Percentiles rank a stretch among this genome's conserved stretches.
phyloP scores from a whole-genome alignment of 2,113 vertebrate genomes.

The Centropus unirufus region DNA sequence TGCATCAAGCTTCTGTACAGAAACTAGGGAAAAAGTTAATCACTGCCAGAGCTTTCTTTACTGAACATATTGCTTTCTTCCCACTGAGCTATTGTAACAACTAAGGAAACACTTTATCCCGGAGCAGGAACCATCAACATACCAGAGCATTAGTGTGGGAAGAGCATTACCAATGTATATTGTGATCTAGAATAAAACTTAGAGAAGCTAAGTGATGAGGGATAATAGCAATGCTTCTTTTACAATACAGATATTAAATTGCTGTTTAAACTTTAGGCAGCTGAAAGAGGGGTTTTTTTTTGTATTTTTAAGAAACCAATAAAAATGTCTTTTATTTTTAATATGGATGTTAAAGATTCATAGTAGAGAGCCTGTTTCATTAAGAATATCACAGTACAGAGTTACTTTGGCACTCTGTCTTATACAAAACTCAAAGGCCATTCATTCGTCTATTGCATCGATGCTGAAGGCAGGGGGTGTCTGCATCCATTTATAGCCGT shows the following conservation, averaged over 20 bases:
- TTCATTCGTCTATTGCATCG: rapidly evolving
- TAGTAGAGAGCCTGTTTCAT: neutral
- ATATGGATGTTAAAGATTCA: neutral
- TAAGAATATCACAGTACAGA: neutral
- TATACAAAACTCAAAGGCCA: neutral
- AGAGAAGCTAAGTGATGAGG: neutral
- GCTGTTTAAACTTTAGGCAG: neutral
- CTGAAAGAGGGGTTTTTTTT: neutral
- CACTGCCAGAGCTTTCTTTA: neutral
- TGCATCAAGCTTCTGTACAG: neutral
- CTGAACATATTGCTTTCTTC: neutral
- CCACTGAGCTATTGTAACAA: neutral
- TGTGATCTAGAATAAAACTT: neutral
- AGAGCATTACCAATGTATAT: rapidly evolving
- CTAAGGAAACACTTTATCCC: neutral
- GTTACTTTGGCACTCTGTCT: neutral
- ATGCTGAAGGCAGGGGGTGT: rapidly evolving
- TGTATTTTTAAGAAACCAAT: neutral
- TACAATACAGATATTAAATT: neutral
- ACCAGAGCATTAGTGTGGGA: neutral
- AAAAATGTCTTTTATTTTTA: neutral
- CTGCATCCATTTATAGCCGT: neutral
- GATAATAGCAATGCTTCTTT: neutral
- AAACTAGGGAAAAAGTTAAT: neutral
- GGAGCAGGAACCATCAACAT: neutral